phyloP scores from a whole-genome alignment of 2,888 invertebrate species.

The Ennomos erosarius region DNA sequence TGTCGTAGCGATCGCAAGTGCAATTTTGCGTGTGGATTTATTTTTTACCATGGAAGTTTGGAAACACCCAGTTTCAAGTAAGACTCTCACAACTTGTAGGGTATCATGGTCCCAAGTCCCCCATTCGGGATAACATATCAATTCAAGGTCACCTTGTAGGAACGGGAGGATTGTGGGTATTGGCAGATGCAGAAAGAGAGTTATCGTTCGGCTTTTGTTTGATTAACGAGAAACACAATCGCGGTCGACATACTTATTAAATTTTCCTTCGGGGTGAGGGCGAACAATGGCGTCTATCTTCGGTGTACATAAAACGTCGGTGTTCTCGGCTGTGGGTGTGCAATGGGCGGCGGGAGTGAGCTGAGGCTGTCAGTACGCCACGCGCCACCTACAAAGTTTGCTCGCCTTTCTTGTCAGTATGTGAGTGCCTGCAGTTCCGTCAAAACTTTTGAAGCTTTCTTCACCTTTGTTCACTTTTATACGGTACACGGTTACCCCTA shows the following conservation, averaged over 20 bases:
- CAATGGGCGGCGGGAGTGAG: constrained; percentile 61
- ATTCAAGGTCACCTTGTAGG: too few relatives aligned
- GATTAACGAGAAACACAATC: constrained; percentile 73
- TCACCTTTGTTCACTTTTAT: constrained; percentile 40
- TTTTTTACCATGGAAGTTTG: too few relatives aligned
- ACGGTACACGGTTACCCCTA: constrained; percentile 1
- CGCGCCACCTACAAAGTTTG: constrained; percentile 68
- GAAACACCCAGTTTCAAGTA: too few relatives aligned
- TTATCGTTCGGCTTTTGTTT: constrained; percentile 62
- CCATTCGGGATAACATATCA: too few relatives aligned
- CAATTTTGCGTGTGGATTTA: too few relatives aligned
- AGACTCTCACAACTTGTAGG: too few relatives aligned
- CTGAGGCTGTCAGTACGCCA: constrained; percentile 60
- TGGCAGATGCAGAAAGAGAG: constrained; percentile 50
- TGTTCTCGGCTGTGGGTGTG: constrained; percentile 62
- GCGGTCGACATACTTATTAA: constrained; percentile 75
- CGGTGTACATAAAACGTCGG: constrained; percentile 74
- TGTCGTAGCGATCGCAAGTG: too few relatives aligned
- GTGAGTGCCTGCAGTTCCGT: constrained; percentile 42
- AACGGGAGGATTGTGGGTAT: constrained; percentile 44
- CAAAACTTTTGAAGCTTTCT: constrained; percentile 49
- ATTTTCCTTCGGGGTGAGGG: constrained; percentile 69
- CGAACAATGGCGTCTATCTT: constrained; percentile 76
- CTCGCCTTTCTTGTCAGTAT: constrained; percentile 56
- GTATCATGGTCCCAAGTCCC: too few relatives aligned